Conservation (phyloP, 2,113 vertebrate genomes). For the Sclerurus mexicanus region DNA sequence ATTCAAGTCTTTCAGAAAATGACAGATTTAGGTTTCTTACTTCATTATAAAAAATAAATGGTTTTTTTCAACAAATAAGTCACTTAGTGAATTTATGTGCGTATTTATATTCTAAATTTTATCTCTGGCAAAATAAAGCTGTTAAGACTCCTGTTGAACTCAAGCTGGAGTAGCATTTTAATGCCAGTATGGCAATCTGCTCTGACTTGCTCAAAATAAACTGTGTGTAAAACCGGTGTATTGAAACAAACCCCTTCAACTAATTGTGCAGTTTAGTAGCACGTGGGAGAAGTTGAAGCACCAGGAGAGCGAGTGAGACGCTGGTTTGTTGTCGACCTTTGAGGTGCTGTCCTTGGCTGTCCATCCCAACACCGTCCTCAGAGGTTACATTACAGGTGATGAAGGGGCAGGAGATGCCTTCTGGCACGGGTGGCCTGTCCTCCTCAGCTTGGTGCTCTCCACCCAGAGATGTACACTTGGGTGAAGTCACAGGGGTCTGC, state of each 20-base stretch:
- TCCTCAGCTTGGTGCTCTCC: neutral
- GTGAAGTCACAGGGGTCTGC: neutral
- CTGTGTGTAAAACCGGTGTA: neutral
- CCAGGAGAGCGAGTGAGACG: neutral
- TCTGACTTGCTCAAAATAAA: neutral
- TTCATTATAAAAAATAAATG: neutral
- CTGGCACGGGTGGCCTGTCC: neutral
- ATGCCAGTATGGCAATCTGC: neutral
- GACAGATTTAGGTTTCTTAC: neutral
- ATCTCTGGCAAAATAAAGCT: constrained; percentile 7
- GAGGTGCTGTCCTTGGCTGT: neutral
- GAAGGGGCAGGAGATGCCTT: accelerated
- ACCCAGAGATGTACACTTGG: accelerated
- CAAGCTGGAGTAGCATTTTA: neutral
- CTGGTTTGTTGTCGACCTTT: neutral
- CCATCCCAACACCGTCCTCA: neutral
- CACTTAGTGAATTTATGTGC: neutral
- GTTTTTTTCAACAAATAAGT: neutral
- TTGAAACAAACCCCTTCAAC: neutral
- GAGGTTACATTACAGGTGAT: accelerated
- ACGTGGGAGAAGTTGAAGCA: neutral
- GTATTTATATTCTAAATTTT: neutral
- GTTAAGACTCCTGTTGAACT: neutral
- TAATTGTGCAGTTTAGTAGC: neutral
- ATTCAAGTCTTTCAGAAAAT: neutral